These are phyloP conservation scores for Merops nubicus DNA, from an alignment of 2,113 vertebrate species.

Conservation along the genomic window DNA sequence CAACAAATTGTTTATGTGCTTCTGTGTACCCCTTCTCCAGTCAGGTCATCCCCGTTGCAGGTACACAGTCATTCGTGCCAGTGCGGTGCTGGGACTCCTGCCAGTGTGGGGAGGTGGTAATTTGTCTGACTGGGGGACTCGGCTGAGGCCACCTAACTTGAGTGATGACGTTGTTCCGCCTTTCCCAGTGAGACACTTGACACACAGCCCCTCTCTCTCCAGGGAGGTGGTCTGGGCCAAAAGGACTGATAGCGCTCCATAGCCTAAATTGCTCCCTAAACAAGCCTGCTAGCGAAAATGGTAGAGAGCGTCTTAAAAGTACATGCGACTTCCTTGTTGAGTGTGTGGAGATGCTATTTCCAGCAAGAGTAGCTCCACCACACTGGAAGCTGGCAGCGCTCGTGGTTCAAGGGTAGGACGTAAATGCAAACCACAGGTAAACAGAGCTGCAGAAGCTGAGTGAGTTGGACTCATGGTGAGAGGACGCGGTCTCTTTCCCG, in stretches of 20 bases:
- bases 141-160: background rate
- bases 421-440: conserved; percentile 67
- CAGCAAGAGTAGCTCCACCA: conserved; percentile 31
- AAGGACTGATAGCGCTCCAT: background rate
- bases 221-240: background rate
- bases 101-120: background rate
- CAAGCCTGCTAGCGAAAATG: background rate
- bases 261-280: background rate
- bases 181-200: background rate
- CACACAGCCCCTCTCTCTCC: background rate
- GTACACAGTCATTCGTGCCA: accelerated
- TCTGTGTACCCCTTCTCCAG: background rate
- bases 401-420: conserved; percentile 53
- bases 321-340: background rate
- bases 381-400: conserved; percentile 27
- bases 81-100: background rate
- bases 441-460: conserved; percentile 4
- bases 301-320: background rate
- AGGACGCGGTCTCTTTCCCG: background rate
- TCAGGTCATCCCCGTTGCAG: accelerated
- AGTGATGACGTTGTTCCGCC: background rate
- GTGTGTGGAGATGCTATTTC: background rate
- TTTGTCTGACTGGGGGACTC: background rate
- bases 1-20: accelerated
- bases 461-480: background rate